Percentiles rank a stretch among this genome's conserved stretches.
phyloP scores from a whole-genome alignment of 2,888 invertebrate species.

The Gerris lacustris region DNA sequence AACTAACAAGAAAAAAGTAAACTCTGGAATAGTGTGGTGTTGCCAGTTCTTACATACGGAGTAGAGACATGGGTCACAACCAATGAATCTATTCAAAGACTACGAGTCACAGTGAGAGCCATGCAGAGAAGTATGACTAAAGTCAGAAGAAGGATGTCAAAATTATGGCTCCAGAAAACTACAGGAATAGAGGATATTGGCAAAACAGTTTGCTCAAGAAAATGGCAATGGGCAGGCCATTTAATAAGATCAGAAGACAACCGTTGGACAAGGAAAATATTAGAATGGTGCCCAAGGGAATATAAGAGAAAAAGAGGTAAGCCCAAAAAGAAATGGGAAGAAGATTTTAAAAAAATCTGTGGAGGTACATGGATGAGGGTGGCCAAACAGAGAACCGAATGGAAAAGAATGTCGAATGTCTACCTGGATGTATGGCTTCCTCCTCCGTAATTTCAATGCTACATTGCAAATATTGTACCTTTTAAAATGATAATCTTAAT shows the following conservation, averaged over 20 bases:
- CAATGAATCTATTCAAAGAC: not conserved
- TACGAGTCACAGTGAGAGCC: not conserved
- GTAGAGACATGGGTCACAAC: not conserved
- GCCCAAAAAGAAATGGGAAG: constrained; percentile 4
- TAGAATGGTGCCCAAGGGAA: constrained; percentile 6
- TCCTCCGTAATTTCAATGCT: not conserved
- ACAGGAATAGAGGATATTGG: constrained; percentile 4
- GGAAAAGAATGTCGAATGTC: constrained; percentile 6
- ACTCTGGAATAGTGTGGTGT: not conserved
- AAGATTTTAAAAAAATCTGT: not conserved
- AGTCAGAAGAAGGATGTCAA: not conserved
- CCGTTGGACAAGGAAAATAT: constrained; percentile 4
- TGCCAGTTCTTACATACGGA: not conserved
- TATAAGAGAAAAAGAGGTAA: not conserved
- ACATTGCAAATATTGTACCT: not conserved
- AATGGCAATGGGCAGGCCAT: constrained; percentile 9
- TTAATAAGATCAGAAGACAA: not conserved
- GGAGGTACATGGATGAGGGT: constrained; percentile 6
- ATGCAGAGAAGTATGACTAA: not conserved
- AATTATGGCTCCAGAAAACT: not conserved
- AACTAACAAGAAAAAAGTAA: not conserved
- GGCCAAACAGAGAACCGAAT: not conserved
- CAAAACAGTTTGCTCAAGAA: not conserved
- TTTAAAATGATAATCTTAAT: too few species aligned
- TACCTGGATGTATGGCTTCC: not conserved